phyloP scores from a whole-genome alignment of 2,888 invertebrate genomes.

The Julus scanicus region DNA sequence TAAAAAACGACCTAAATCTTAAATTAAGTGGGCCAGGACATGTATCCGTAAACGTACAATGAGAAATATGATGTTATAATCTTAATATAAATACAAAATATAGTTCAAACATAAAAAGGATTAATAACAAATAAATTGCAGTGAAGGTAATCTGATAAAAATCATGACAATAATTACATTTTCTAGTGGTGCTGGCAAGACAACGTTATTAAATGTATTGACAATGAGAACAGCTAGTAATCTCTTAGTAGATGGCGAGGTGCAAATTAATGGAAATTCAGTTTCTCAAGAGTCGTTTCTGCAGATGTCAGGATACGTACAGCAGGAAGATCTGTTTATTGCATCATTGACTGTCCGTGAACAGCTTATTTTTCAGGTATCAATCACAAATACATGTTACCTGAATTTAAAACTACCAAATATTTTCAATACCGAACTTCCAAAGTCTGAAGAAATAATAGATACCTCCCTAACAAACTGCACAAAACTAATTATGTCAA shows the following conservation, averaged over 20 bases:
- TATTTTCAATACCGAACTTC: neutral
- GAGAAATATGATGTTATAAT: neutral
- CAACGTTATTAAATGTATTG: conserved; percentile 88
- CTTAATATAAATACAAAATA: no score
- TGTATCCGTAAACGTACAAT: neutral
- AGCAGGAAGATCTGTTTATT: conserved; percentile 93
- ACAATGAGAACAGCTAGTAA: conserved; percentile 72
- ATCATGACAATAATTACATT: neutral
- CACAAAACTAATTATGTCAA: neutral
- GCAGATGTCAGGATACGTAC: conserved; percentile 88
- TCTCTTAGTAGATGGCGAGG: conserved; percentile 65
- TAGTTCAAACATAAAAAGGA: neutral
- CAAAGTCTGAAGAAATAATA: no score
- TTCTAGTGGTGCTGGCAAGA: conserved; percentile 88
- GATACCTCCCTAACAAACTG: neutral
- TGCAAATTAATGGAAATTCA: conserved; percentile 77
- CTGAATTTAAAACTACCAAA: neutral
- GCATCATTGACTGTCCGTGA: conserved; percentile 89
- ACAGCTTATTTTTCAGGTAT: conserved; percentile 89
- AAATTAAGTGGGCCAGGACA: neutral
- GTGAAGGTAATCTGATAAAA: neutral
- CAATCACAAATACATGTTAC: conserved; percentile 58
- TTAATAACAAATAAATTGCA: neutral
- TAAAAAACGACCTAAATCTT: conserved; percentile 67
- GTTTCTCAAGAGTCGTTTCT: conserved; percentile 76